These are phyloP conservation scores for Zapornia atra DNA, from an alignment of 2,113 vertebrate genomes.

Conservation along the genomic window DNA sequence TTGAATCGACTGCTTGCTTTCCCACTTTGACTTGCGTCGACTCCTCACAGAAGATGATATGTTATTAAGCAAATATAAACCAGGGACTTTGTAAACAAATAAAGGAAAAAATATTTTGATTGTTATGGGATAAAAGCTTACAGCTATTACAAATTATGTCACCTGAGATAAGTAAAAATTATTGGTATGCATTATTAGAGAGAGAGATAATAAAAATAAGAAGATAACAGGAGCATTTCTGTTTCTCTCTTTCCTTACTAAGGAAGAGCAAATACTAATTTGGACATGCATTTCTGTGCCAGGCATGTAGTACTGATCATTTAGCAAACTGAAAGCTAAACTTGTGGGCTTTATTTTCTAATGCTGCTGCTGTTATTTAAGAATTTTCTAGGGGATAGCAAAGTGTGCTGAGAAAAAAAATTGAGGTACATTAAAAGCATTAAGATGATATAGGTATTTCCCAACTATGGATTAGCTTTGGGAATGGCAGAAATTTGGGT, in stretches of 20 bases:
- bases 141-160: background rate
- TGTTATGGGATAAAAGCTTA: background rate
- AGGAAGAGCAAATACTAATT: background rate
- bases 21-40: too few species aligned
- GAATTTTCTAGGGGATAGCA: background rate
- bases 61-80: background rate
- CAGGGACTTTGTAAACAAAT: background rate
- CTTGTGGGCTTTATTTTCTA: background rate
- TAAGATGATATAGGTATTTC: background rate
- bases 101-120: background rate
- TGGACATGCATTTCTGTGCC: background rate
- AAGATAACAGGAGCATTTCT: background rate
- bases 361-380: background rate
- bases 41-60: too few species aligned
- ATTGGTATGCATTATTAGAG: background rate
- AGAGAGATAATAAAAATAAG: background rate
- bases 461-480: background rate
- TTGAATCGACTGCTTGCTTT: too few species aligned
- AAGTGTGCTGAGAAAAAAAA: background rate
- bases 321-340: background rate
- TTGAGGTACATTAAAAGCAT: background rate
- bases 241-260: background rate
- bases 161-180: background rate
- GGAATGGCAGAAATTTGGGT: background rate
- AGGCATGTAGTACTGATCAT: background rate